These are phyloP conservation scores for Pterostichus niger DNA, from an alignment of 2,888 invertebrate genomes.

Conservation along the genomic window DNA sequence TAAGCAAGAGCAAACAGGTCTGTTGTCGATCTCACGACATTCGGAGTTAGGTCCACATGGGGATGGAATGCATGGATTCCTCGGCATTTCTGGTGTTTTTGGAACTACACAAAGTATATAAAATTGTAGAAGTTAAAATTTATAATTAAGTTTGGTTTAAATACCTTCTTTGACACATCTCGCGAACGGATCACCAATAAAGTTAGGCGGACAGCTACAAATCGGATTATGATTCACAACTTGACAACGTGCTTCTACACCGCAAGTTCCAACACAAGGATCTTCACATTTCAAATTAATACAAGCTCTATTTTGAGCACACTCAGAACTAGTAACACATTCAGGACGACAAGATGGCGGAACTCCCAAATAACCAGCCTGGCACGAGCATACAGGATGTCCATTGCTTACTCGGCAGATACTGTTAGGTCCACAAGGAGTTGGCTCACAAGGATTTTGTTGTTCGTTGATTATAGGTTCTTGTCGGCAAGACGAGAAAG, in stretches of 20 bases:
- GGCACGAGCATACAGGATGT: conserved; percentile 82
- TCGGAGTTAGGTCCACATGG: conserved; percentile 86
- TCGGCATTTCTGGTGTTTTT: conserved; percentile 73
- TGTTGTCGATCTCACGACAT: conserved; percentile 82
- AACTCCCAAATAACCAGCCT: conserved; percentile 80
- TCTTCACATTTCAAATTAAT: conserved; percentile 82
- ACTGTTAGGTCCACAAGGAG: conserved; percentile 82
- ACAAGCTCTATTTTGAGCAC: conserved; percentile 81
- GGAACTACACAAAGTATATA: conserved; percentile 7
- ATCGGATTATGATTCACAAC: conserved; percentile 83
- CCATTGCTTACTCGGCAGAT: conserved; percentile 80
- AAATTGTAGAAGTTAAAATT: too few relatives aligned
- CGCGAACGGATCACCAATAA: conserved; percentile 81
- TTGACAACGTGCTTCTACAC: conserved; percentile 80
- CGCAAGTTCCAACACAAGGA: conserved; percentile 82
- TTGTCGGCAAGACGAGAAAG: conserved; percentile 87
- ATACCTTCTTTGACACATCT: conserved; percentile 78
- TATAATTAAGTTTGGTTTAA: too few relatives aligned
- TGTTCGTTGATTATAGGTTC: conserved; percentile 77
- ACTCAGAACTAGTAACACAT: conserved; percentile 82
- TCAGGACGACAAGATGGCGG: conserved; percentile 82
- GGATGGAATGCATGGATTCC: conserved; percentile 85
- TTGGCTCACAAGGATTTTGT: conserved; percentile 80
- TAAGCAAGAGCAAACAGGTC: conserved; percentile 87
- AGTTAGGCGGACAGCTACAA: conserved; percentile 81